Evolutionary conservation across 2,888 invertebrate genomes (phyloP), one percentile per base, ranked within the genome.

Genomic region (Pedicia rivosa): DNA sequence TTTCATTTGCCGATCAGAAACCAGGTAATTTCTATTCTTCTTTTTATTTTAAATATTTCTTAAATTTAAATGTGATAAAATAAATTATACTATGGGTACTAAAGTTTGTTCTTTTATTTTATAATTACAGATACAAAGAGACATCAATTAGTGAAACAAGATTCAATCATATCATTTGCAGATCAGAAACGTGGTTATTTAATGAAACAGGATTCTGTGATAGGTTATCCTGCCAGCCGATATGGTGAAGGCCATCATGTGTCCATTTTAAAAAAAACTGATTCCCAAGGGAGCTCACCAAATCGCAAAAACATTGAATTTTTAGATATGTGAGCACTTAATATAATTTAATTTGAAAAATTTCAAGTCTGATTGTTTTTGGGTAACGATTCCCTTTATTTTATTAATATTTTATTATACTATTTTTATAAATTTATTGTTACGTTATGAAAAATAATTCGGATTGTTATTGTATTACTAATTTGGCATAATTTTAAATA

Each of bases 151-250:
- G 59, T 59, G 8, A 61, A 61, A 40, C 61, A 61, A 46, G 61
- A 61, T 40, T 61, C 61, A 12, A 56, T 61, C 33, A 60, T 62
- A 44, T 61, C 61, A 13, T 61, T 62, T 46, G 61, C 60, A 38
- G 60, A 60, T 45, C 60, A 60, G 14, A 53, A 55, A 15, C 53
- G 60, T n/a, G 55, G 57, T 5, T 55, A 52, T 35, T 42, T 55
- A 30, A 54, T 54, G 39, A 60, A 60, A 38, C 60, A 60, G 44
- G 61, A 60, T 31, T 61, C 61, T n/a, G 50, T 60, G 35, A 55
- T 59, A 34, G 52, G 52, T 27, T 53, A 51, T 47, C 53, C 53
- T 25, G 25, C 41, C 2, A 32, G 16, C 38, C 55, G 53, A 44
- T 55, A 61, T n/a, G 54, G 55, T 40, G 59, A 59, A 45, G 51